Conservation (phyloP, 30 jellyfish, hydroid and myxozoan genomes). For the Aurelia sp. region DNA sequence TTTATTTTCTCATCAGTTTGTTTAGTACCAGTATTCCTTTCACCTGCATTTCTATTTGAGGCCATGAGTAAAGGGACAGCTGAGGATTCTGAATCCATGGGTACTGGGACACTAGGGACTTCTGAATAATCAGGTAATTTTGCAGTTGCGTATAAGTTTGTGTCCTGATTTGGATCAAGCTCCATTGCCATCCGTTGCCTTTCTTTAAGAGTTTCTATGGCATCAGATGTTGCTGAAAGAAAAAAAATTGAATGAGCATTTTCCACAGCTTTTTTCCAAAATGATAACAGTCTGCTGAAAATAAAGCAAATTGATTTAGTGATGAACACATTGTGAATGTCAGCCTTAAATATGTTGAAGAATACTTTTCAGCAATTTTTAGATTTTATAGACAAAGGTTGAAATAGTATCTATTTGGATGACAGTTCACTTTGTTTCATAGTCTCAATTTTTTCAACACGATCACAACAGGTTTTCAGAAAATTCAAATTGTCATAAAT, state of each 20-base stretch:
- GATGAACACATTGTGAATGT: too few species aligned
- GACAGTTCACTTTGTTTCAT: too few species aligned
- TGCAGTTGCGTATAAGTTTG: background rate
- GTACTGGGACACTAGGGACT: background rate
- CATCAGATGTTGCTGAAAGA: slow-evolving; percentile 48
- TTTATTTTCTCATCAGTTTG: background rate
- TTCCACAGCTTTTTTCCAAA: background rate
- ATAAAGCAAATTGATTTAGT: too few species aligned
- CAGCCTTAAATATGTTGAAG: too few species aligned
- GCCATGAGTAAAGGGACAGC: background rate
- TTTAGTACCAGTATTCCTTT: background rate
- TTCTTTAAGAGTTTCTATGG: slow-evolving; percentile 36
- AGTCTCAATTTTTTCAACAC: too few species aligned
- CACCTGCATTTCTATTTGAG: background rate
- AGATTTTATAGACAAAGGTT: too few species aligned
- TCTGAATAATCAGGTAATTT: background rate
- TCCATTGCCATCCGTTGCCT: slow-evolving; percentile 56
- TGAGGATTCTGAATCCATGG: too few species aligned
- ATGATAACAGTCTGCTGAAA: background rate
- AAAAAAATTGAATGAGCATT: background rate
- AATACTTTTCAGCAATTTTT: too few species aligned
- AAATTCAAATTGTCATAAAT: too few species aligned
- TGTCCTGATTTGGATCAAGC: background rate
- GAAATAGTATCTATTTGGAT: too few species aligned
- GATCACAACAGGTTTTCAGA: too few species aligned